These are phyloP conservation scores for Anarrhichthys ocellatus DNA, from an alignment of 2,113 vertebrate species.

Conservation along the genomic window DNA sequence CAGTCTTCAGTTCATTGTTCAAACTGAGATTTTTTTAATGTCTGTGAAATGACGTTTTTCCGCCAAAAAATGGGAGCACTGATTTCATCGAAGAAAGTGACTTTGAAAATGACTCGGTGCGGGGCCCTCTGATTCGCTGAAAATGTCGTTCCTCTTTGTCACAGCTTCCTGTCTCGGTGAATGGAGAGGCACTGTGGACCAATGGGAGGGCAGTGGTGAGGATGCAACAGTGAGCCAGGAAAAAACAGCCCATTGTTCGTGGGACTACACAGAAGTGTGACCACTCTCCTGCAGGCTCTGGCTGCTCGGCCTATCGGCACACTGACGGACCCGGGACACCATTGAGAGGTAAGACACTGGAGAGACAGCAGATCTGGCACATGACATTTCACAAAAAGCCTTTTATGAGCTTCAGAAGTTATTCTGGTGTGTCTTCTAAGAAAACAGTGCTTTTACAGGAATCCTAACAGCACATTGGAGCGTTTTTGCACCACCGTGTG, in stretches of 20 bases:
- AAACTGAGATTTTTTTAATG: conserved; percentile 9
- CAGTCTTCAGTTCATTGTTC: conserved; percentile 43
- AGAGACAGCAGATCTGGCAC: neutral
- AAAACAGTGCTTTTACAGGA: conserved; percentile 18
- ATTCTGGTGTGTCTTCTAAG: conserved; percentile 1
- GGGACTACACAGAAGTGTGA: conserved; percentile 68
- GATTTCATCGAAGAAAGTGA: conserved; percentile 65
- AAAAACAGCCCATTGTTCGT: conserved; percentile 83
- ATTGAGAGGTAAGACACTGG: conserved; percentile 59
- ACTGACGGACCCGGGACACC: conserved; percentile 21
- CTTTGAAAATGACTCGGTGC: conserved; percentile 75
- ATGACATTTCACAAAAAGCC: neutral
- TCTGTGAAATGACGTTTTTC: conserved; percentile 4
- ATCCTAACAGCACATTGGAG: neutral
- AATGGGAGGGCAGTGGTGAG: conserved; percentile 70
- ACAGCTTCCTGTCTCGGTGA: conserved; percentile 81
- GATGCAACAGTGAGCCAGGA: conserved; percentile 84
- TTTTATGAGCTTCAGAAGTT: conserved; percentile 2
- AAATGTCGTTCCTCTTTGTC: conserved; percentile 69
- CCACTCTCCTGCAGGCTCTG: conserved; percentile 49
- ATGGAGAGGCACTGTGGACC: conserved; percentile 60
- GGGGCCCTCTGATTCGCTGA: conserved; percentile 62
- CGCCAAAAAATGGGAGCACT: conserved; percentile 33
- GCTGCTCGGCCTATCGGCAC: conserved; percentile 23
- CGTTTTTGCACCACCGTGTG: neutral